Evolutionary conservation across 2,113 vertebrate species (phyloP).

Genomic region (Pampusana beccarii): DNA sequence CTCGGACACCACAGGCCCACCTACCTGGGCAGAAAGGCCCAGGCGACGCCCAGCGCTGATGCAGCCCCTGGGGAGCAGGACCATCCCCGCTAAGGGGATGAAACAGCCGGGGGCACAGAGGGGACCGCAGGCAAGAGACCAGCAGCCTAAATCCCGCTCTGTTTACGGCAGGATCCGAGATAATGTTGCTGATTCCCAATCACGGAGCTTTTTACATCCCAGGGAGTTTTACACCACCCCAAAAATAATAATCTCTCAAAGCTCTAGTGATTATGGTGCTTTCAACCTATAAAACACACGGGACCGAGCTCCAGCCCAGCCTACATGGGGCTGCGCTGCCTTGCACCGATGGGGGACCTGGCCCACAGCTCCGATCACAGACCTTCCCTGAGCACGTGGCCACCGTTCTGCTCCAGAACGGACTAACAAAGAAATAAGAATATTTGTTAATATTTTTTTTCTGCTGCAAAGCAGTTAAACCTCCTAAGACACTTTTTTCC

Average conservation of each 20-base stretch:
- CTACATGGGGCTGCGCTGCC: not conserved
- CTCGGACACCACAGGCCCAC: not conserved
- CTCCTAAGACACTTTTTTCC: conserved; percentile 64
- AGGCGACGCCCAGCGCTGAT: not conserved
- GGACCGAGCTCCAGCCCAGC: not conserved
- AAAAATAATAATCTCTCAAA: not conserved
- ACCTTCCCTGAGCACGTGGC: not conserved
- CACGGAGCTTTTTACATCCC: not conserved
- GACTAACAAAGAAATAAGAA: conserved; percentile 50
- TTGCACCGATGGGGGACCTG: not conserved
- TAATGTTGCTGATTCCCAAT: not conserved
- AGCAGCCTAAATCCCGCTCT: not conserved
- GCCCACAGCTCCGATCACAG: not conserved
- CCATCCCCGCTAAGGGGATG: not conserved
- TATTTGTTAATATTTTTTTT: conserved; percentile 48
- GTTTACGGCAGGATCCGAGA: not conserved
- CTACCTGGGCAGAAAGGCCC: not conserved
- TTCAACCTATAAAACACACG: not conserved
- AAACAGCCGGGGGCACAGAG: not conserved
- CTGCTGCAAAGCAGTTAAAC: conserved; percentile 61
- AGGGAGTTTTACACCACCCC: not conserved
- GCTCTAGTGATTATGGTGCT: not conserved
- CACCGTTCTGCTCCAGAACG: conserved; percentile 5
- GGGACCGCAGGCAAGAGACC: not conserved
- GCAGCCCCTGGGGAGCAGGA: not conserved